Base-by-base conservation (phyloP, 2,797 vertebrate species). In the Sebastes reedi region DNA sequence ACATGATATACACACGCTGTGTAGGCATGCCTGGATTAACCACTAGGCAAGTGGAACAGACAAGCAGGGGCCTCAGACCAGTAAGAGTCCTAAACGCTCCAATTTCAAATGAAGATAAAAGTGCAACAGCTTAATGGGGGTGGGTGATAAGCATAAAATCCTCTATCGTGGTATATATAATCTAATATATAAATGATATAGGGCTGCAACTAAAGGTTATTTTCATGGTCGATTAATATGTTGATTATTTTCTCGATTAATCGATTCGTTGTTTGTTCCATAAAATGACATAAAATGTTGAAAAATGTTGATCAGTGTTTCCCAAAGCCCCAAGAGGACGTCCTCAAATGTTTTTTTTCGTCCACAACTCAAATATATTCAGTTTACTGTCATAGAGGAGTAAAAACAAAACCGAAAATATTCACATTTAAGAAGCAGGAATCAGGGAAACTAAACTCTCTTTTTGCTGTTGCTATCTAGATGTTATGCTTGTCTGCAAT, bases 21-120 rank as follows among this genome's bases (percentile, higher is more conserved):
- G 67, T 32, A 25, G 39, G 72, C 52, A 79, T 60, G 27, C 60
- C 67, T 79, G 58, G 61, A 86, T 88, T 79, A 90, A 50, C 8
- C 5, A 7, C 50, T 9, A 54, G 52, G 46, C 25, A 74, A 55
- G n/a, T 1, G 0, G 50, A 73, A 73, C 18, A 80, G 55, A 72
- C 78, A 72, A 77, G 72, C 25, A 67, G 27, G 30, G 42, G 22
- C 58, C 58, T 60, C 67, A 29, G n/a, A 71, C 25, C 10, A 29
- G 71, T 25, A 78, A 34, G 6, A 67, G 3, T 20, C 13, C 54
- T 27, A 16, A 77, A 22, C 7, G 4, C 2, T 55, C 2, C 5
- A 24, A 30, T 72, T 75, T 42, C 50, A 4, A 46, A 56, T 62
- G 3, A 25, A 61, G 50, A 66, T 25, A 54, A 64, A 71, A n/a